phyloP scores from a whole-genome alignment of 2,888 invertebrate genomes.

The Andrena praecox region DNA sequence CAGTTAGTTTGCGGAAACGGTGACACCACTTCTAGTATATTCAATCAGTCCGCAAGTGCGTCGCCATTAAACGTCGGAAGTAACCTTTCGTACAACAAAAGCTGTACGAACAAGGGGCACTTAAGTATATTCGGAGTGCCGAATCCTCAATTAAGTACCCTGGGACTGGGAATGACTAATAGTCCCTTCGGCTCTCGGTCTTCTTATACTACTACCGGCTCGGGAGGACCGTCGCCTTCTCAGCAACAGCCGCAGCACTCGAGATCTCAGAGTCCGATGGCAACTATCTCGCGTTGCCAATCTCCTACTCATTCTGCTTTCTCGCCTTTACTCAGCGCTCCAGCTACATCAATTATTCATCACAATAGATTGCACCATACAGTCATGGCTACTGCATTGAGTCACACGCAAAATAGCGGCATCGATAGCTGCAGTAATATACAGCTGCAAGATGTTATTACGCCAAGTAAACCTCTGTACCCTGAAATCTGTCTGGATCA shows the following conservation, averaged over 20 bases:
- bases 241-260: constrained; percentile 82
- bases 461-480: constrained; percentile 88
- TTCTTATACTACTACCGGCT: constrained; percentile 79
- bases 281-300: constrained; percentile 85
- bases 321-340: constrained; percentile 75
- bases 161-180: constrained; percentile 68
- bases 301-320: constrained; percentile 82
- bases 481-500: constrained; percentile 96
- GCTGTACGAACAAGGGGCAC: constrained; percentile 75
- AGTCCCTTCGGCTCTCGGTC: constrained; percentile 81
- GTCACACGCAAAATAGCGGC: constrained; percentile 75
- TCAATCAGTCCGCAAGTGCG: constrained; percentile 75
- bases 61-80: constrained; percentile 76
- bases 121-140: constrained; percentile 79
- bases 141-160: constrained; percentile 74
- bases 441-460: constrained; percentile 75
- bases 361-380: constrained; percentile 80
- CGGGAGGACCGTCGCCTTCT: constrained; percentile 77
- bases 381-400: constrained; percentile 76
- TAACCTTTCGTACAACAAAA: constrained; percentile 76
- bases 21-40: constrained; percentile 77
- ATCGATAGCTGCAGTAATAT: constrained; percentile 75
- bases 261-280: constrained; percentile 86
- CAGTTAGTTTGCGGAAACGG: constrained; percentile 87
- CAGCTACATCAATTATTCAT: constrained; percentile 73